Percentiles rank a stretch among this genome's conserved stretches.
phyloP scores from a whole-genome alignment of 1,140 invertebrate genomes.

The Bombus superbus region DNA sequence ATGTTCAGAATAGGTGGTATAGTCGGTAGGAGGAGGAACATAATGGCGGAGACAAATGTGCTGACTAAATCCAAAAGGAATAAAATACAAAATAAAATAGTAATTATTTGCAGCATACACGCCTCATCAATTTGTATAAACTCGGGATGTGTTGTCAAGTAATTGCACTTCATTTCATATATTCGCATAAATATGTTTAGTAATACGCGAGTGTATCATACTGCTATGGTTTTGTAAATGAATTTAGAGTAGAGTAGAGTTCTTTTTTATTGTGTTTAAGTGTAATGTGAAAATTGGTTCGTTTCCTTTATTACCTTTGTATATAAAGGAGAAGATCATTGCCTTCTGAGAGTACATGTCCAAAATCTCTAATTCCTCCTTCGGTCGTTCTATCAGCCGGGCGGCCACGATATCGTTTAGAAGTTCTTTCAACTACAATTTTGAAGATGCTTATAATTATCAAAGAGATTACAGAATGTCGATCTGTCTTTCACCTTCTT shows the following conservation, averaged over 20 bases:
- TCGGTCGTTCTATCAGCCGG: neutral
- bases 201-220: too few species aligned
- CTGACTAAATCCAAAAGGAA: neutral
- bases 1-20: constrained; percentile 1
- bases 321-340: neutral
- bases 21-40: neutral
- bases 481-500: neutral
- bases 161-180: neutral
- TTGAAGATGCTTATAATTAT: neutral
- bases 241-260: neutral
- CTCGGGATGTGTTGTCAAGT: neutral
- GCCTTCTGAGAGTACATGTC: neutral
- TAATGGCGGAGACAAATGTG: neutral
- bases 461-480: neutral
- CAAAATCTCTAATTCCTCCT: neutral
- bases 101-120: neutral
- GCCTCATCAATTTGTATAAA: neutral
- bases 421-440: neutral
- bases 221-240: too few species aligned
- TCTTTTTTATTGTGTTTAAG: neutral
- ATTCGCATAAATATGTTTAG: neutral
- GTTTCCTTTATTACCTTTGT: neutral
- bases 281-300: too few species aligned
- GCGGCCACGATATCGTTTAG: neutral
- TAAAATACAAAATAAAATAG: neutral